Evolutionary conservation across 2,888 invertebrate genomes (phyloP).

Genomic region (Drosophila flavopinicola): DNA sequence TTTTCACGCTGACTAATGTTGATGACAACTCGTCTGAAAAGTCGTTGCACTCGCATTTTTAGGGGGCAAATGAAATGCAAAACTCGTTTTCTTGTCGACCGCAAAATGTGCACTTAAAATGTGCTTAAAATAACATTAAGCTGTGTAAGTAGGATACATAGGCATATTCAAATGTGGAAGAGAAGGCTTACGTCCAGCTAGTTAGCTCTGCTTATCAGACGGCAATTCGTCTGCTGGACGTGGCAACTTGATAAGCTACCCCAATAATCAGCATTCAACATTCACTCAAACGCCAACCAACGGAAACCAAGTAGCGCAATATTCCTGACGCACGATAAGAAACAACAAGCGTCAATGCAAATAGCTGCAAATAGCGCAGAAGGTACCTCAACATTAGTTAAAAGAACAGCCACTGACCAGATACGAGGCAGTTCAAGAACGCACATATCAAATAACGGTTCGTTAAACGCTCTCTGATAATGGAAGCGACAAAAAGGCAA

Average conservation of each 20-base stretch:
- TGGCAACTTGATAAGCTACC: conserved; percentile 34
- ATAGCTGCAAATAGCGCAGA: conserved; percentile 35
- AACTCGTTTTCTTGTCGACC: conserved; percentile 45
- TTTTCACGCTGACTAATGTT: conserved; percentile 51
- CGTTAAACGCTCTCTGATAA: conserved; percentile 12
- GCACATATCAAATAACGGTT: background rate
- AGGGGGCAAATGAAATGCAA: conserved; percentile 21
- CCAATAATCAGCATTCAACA: background rate
- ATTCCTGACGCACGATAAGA: conserved; percentile 38
- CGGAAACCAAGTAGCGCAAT: conserved; percentile 24
- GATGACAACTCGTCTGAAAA: conserved; percentile 45
- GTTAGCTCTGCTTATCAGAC: conserved; percentile 2
- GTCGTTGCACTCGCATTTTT: conserved; percentile 67
- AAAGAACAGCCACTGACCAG: conserved; percentile 12
- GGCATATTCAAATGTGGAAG: background rate
- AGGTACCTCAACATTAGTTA: conserved; percentile 4
- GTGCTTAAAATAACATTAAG: conserved; percentile 14
- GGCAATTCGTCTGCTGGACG: conserved; percentile 1
- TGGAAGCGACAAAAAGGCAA: conserved; percentile 52
- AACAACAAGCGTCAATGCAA: conserved; percentile 32
- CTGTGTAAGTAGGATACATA: background rate
- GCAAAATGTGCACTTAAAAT: conserved; percentile 21
- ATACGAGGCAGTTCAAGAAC: conserved; percentile 29
- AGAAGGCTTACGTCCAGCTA: background rate
- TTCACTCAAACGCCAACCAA: conserved; percentile 1